Percentiles rank a stretch among this genome's conserved stretches.
These are phyloP conservation scores for Cerastoderma edule DNA, from an alignment of 2,888 invertebrate species.

Conservation along the genomic window DNA sequence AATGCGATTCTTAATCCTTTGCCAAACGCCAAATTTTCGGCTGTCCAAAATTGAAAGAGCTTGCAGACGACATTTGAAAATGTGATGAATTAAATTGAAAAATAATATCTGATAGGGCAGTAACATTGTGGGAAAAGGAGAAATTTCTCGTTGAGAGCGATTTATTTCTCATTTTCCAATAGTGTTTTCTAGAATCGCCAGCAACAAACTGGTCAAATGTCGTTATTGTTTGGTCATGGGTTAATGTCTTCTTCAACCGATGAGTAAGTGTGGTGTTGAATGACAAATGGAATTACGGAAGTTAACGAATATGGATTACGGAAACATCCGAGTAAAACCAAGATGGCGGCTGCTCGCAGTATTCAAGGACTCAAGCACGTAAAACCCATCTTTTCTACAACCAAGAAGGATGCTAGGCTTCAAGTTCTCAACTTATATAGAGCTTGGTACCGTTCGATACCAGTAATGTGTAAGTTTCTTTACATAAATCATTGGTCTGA, in stretches of 20 bases:
- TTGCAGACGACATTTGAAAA: too few relatives aligned
- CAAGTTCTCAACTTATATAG: slow-evolving; percentile 95
- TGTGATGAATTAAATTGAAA: too few relatives aligned
- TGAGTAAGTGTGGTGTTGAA: neutral
- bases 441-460: slow-evolving; percentile 96
- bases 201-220: neutral
- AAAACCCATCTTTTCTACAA: slow-evolving; percentile 93
- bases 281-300: neutral
- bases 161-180: too few relatives aligned
- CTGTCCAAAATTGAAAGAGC: too few relatives aligned
- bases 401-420: slow-evolving; percentile 90
- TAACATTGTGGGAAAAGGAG: neutral
- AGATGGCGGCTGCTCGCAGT: slow-evolving; percentile 40
- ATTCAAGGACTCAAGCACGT: slow-evolving; percentile 85
- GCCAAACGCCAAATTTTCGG: too few relatives aligned
- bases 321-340: neutral
- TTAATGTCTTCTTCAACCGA: neutral
- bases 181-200: neutral
- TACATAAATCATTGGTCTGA: neutral
- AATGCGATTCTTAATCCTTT: too few relatives aligned
- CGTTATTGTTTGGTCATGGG: neutral
- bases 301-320: slow-evolving; percentile 1
- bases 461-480: slow-evolving; percentile 90
- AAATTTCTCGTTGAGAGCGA: too few relatives aligned
- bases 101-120: too few relatives aligned